Base-by-base conservation (phyloP, 2,888 invertebrate species). In the Noctua fimbriata region DNA sequence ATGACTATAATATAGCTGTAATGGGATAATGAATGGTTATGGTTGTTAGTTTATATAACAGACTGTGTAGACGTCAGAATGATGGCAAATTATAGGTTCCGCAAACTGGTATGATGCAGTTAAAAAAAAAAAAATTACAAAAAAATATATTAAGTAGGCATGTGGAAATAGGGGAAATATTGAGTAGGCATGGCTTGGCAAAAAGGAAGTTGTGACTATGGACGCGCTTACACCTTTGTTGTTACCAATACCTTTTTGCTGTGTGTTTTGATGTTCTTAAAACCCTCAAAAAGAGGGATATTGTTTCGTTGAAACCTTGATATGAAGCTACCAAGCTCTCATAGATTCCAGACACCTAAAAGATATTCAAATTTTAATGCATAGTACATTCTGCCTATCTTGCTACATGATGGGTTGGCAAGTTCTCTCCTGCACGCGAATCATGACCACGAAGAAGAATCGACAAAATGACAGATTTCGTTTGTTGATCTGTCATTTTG, bases 1-100 rank as follows among this genome's bases (percentile, higher is more conserved):
- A 75, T 49, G 36, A 66, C 16, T 70, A 58, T 67, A 73, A 55
- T 67, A 63, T 66, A 70, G 44, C 28, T 36, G n/a, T 75, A 81
- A 83, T 72, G 49, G 49, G 65, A 66, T 71, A 83, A 83, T 85
- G 1, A 85, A 74, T 85, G 49, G 70, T 47, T 67, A 32, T n/a
- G 41, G 28, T 60, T 32, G 70, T 78, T 63, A 14, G 24, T 63
- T 63, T 83, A 28, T 21, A 44, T 49, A 58, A 69, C 28, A 14
- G 66, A 52, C n/a, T 14, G 60, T 28, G 44, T 44, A 47, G 55
- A 49, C 49, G 32, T 60, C 60, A 52, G 55, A 67, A n/a, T n/a
- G n/a, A 55, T 81, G 24, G 28, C 55, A 32, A 24, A 77, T 44
- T 14, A 16, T 18, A 52, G 32, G 24, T 52, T 81, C 32, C 2